phyloP scores from a whole-genome alignment of 2,888 invertebrate genomes.

The Andrena chrysosceles region DNA sequence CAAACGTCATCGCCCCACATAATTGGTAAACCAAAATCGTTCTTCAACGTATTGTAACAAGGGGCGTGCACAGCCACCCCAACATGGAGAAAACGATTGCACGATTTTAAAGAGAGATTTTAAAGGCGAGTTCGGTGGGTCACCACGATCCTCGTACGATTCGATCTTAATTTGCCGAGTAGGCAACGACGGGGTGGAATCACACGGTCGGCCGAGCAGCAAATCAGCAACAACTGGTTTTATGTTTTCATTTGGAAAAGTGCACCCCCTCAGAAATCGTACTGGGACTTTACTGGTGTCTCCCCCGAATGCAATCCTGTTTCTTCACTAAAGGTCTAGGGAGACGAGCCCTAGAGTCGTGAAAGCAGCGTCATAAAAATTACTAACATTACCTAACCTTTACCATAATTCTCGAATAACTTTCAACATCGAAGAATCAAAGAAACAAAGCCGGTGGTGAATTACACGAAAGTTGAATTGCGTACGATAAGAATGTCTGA shows the following conservation, averaged over 20 bases:
- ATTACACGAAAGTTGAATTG: no score
- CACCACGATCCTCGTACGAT: slow-evolving; percentile 55
- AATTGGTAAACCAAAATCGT: neutral
- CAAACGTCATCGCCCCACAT: neutral
- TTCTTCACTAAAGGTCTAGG: neutral
- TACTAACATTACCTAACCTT: no score
- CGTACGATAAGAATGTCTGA: no score
- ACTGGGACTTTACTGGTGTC: slow-evolving; percentile 58
- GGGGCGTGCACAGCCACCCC: slow-evolving; percentile 9
- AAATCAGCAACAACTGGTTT: slow-evolving; percentile 70
- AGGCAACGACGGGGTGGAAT: slow-evolving; percentile 42
- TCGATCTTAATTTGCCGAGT: slow-evolving; percentile 59
- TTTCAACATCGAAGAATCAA: no score
- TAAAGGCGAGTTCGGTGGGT: slow-evolving; percentile 52
- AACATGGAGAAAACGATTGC: slow-evolving; percentile 3
- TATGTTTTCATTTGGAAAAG: slow-evolving; percentile 77
- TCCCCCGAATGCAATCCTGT: slow-evolving; percentile 25
- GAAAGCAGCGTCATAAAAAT: neutral
- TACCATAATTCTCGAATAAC: no score
- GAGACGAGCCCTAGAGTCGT: neutral
- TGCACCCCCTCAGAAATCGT: slow-evolving; percentile 61
- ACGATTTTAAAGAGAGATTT: slow-evolving; percentile 63
- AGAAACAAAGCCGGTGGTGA: no score
- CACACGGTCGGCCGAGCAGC: slow-evolving; percentile 65
- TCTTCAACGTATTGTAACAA: neutral